Percentiles rank a stretch among this genome's conserved stretches.
Conservation (phyloP, 35 echinoderm and acorn worm genomes). For the Acanthaster planci region DNA sequence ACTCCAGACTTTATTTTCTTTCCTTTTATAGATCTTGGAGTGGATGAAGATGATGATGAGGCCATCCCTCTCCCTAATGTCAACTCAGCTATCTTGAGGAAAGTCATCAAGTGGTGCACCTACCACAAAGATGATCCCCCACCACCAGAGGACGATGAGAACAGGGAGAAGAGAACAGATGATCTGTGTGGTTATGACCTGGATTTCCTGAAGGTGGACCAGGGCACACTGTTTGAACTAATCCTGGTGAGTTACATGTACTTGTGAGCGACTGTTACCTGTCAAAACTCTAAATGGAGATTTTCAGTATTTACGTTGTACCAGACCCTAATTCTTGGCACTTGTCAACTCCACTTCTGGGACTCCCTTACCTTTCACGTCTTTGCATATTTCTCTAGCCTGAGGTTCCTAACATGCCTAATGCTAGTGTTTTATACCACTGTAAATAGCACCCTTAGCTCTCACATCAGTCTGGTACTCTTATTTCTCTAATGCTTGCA, state of each 20-base stretch:
- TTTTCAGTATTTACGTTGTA: neutral
- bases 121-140: slow-evolving; percentile 95
- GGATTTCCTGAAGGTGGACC: slow-evolving; percentile 99
- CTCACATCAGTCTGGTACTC: too few species aligned
- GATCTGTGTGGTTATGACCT: slow-evolving; percentile 90
- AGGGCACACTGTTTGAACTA: slow-evolving; percentile 97
- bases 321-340: neutral
- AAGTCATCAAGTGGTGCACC: slow-evolving; percentile 94
- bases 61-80: slow-evolving; percentile 97
- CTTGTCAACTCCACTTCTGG: too few species aligned
- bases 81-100: slow-evolving; percentile 90
- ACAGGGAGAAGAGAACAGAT: slow-evolving; percentile 95
- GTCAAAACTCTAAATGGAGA: neutral
- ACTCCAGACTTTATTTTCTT: too few species aligned
- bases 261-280: neutral
- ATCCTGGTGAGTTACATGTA: slow-evolving; percentile 97
- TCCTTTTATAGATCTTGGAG: slow-evolving; percentile 77
- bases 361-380: too few species aligned
- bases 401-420: too few species aligned
- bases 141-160: slow-evolving; percentile 98
- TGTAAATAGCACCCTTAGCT: too few species aligned
- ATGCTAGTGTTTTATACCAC: too few species aligned
- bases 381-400: too few species aligned
- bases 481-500: too few species aligned
- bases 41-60: slow-evolving; percentile 99